Conservation (phyloP, 2,797 vertebrate species). For the Oryzias sinensis region DNA sequence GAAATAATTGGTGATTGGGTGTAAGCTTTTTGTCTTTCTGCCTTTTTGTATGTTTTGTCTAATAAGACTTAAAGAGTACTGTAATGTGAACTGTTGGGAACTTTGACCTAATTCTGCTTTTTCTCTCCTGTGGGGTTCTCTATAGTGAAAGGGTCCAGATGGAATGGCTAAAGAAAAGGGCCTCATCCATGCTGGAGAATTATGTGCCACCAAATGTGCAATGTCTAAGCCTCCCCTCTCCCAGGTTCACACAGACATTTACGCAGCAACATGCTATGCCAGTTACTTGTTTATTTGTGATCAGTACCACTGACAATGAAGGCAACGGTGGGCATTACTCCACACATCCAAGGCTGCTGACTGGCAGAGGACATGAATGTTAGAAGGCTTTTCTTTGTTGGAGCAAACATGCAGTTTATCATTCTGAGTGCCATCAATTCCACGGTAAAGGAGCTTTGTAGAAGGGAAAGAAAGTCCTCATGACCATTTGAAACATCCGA, state of each 20-base stretch:
- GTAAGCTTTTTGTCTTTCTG: slow-evolving; percentile 65
- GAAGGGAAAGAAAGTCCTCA: slow-evolving; percentile 1
- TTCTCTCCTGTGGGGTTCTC: slow-evolving; percentile 53
- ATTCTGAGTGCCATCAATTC: slow-evolving; percentile 62
- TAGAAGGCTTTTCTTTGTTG: slow-evolving; percentile 30
- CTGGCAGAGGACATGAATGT: slow-evolving; percentile 27
- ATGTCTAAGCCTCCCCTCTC: slow-evolving; percentile 38
- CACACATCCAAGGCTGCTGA: slow-evolving; percentile 51
- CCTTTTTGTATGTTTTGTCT: slow-evolving; percentile 70
- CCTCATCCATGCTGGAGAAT: slow-evolving; percentile 45
- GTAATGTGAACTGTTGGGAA: slow-evolving; percentile 79
- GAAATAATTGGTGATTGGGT: slow-evolving; percentile 75
- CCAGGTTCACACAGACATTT: slow-evolving; percentile 4
- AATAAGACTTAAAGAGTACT: slow-evolving; percentile 78
- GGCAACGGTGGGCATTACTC: slow-evolving; percentile 45
- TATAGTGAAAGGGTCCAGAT: slow-evolving; percentile 60
- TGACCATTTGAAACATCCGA: background rate
- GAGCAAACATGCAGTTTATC: slow-evolving; percentile 38
- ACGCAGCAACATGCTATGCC: slow-evolving; percentile 21
- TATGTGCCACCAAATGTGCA: slow-evolving; percentile 63
- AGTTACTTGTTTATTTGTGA: slow-evolving; percentile 40
- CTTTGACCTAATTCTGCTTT: slow-evolving; percentile 66
- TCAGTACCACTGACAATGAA: slow-evolving; percentile 47
- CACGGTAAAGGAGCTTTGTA: slow-evolving; percentile 11
- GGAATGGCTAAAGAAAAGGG: slow-evolving; percentile 40